A percentile compares a stretch with the other conserved stretches of the same genome.
phyloP scores from a whole-genome alignment of 1,140 invertebrate genomes.

The Drosophila leontia region DNA sequence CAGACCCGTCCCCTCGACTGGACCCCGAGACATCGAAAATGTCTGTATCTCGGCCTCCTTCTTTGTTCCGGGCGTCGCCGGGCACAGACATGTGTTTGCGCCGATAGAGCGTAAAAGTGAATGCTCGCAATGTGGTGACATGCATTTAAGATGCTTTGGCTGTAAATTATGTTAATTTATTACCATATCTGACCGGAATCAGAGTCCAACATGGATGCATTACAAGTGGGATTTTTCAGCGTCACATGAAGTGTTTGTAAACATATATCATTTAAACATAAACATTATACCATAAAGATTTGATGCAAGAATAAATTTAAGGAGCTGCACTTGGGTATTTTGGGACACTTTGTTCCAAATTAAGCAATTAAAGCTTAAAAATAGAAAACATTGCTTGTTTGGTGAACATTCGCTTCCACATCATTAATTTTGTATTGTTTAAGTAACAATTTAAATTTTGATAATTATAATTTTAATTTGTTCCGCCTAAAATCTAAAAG shows the following conservation, averaged over 20 bases:
- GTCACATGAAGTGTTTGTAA: slow-evolving; percentile 5
- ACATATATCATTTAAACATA: slow-evolving; percentile 22
- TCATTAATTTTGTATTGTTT: background rate
- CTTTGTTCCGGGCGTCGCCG: slow-evolving; percentile 17
- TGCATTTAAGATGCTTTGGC: slow-evolving; percentile 77
- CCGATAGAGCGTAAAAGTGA: slow-evolving; percentile 76
- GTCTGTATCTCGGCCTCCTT: slow-evolving; percentile 38
- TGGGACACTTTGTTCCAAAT: background rate
- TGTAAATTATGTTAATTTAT: slow-evolving; percentile 79
- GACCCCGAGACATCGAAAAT: slow-evolving; percentile 45
- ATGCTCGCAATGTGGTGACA: slow-evolving; percentile 76
- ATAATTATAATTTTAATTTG: background rate
- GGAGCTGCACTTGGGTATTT: background rate
- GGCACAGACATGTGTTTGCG: slow-evolving; percentile 54
- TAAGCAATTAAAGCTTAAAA: background rate
- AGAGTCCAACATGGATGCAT: slow-evolving; percentile 14
- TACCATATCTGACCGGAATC: slow-evolving; percentile 46
- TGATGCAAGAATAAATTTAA: background rate
- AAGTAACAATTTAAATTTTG: background rate
- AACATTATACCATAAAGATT: slow-evolving; percentile 7
- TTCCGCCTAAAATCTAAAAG: background rate
- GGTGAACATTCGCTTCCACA: background rate
- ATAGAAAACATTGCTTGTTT: background rate
- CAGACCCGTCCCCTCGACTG: slow-evolving; percentile 1
- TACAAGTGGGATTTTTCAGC: slow-evolving; percentile 19